Percentiles rank a stretch among this genome's conserved stretches.
These are phyloP conservation scores for Mamestra configurata DNA, from an alignment of 1,140 invertebrate genomes.

Conservation along the genomic window DNA sequence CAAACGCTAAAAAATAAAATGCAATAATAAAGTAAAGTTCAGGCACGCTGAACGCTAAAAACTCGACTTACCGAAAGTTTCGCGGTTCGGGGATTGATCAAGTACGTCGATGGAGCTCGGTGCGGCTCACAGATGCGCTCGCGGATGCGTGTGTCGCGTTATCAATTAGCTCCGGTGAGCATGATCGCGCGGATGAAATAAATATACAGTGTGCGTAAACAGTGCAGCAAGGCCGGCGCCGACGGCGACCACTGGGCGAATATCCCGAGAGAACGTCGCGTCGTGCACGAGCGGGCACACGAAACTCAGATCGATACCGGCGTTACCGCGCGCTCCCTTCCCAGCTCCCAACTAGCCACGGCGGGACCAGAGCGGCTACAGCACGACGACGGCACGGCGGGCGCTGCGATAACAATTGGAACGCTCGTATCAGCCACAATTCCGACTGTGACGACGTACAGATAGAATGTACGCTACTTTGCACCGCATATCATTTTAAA, in stretches of 20 bases:
- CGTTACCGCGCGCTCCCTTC: slow-evolving; percentile 76
- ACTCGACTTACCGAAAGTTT: slow-evolving; percentile 73
- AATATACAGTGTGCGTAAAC: slow-evolving; percentile 79
- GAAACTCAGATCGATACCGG: slow-evolving; percentile 83
- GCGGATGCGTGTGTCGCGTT: slow-evolving; percentile 72
- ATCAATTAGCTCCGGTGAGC: slow-evolving; percentile 80
- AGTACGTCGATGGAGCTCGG: slow-evolving; percentile 57
- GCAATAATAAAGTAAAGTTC: slow-evolving; percentile 52
- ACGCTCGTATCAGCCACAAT: slow-evolving; percentile 59
- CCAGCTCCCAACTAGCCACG: slow-evolving; percentile 70
- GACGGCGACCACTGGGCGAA: slow-evolving; percentile 83
- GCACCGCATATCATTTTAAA: slow-evolving; percentile 74
- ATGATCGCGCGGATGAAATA: slow-evolving; percentile 79
- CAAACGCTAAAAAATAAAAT: slow-evolving; percentile 53
- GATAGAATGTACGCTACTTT: slow-evolving; percentile 64
- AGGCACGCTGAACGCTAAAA: slow-evolving; percentile 38
- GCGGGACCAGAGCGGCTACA: slow-evolving; percentile 52
- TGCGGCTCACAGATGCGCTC: slow-evolving; percentile 63
- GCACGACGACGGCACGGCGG: slow-evolving; percentile 39
- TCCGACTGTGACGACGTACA: slow-evolving; percentile 61
- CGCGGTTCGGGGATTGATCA: slow-evolving; percentile 61
- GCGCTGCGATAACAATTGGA: slow-evolving; percentile 52
- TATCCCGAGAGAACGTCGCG: slow-evolving; percentile 83
- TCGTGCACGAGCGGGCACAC: slow-evolving; percentile 80
- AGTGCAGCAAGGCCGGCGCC: slow-evolving; percentile 83